Evolutionary conservation across 1,140 invertebrate species (phyloP), one percentile per base, ranked within the genome.

Genomic region (Onthophagus taurus): DNA sequence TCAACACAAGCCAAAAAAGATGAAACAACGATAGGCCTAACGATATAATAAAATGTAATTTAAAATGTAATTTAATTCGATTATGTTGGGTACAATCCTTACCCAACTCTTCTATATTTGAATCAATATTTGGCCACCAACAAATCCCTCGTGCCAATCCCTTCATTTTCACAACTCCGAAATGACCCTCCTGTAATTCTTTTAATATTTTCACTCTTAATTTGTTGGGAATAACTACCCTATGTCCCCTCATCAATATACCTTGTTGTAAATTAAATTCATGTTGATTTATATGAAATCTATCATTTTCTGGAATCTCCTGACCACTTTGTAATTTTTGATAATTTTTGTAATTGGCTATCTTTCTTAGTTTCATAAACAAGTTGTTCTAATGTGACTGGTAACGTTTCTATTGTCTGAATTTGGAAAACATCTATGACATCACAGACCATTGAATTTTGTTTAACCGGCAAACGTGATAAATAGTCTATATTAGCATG

Each of bases 401-500:
- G 24, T 26, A 26, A 26, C 24, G 7, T 7, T 7, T 26, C 24
- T 7, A 26, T 26, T 26, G 24, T n/a, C 7, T 7, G 7, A 7
- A 26, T 26, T n/a, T 26, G 7, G n/a, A 26, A 26, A 7, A 26
- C n/a, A 26, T 26, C 24, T 26, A 26, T n/a, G n/a, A n/a, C n/a
- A n/a, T n/a, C n/a, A n/a, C n/a, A n/a, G n/a, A n/a, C n/a, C n/a
- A n/a, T n/a, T n/a, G n/a, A n/a, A n/a, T 34, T 12, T 3, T 34
- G 26, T 2, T n/a, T n/a, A n/a, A 41, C 12, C 4, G 33, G 30
- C 29, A 26, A 39, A 41, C 48, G 19, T 17, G 39, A 46, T 19
- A 50, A 46, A 19, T 30, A 41, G 42, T 44, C 36, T 24, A 16
- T 16, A n/a, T 42, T 42, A 4, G 8, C 11, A 42, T 43, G 6